Evolutionary conservation across 1,140 invertebrate species (phyloP).

Genomic region (Chlorops oryzae): DNA sequence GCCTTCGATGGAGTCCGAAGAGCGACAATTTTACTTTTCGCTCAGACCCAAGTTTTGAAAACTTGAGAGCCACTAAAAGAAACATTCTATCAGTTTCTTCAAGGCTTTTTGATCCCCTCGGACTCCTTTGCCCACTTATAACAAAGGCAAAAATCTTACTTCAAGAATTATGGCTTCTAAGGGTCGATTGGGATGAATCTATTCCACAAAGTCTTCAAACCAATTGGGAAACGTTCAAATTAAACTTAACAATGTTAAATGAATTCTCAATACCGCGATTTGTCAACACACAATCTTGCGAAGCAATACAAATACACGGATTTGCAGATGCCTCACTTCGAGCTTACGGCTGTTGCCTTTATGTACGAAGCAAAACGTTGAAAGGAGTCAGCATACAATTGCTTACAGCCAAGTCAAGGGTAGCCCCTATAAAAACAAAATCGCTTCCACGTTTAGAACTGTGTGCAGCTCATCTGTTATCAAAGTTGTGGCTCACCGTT

Average conservation of each 20-base stretch:
- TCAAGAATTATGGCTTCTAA: conserved; percentile 44
- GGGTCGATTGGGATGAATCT: conserved; percentile 45
- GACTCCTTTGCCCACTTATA: conserved; percentile 41
- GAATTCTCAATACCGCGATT: neutral
- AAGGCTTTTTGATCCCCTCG: conserved; percentile 39
- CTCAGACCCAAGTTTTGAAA: too few relatives aligned
- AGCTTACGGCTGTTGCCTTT: conserved; percentile 40
- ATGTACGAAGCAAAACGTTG: conserved; percentile 21
- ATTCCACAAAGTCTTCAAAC: conserved; percentile 16
- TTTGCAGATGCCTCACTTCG: too few relatives aligned
- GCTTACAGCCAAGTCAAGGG: conserved; percentile 41
- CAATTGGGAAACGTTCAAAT: neutral
- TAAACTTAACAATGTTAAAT: neutral
- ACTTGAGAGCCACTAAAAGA: conserved; percentile 25
- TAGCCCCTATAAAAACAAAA: conserved; percentile 43
- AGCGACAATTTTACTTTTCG: conserved; percentile 22
- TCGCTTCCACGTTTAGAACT: conserved; percentile 42
- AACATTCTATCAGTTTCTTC: conserved; percentile 16
- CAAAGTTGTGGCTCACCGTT: too few relatives aligned
- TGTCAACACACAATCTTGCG: conserved; percentile 25
- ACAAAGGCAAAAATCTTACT: conserved; percentile 46
- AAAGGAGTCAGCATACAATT: conserved; percentile 18
- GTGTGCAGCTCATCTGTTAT: conserved; percentile 29
- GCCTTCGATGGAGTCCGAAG: conserved; percentile 25
- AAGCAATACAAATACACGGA: too few relatives aligned